phyloP scores from a whole-genome alignment of 2,888 invertebrate species.

The Netelia virgata region DNA sequence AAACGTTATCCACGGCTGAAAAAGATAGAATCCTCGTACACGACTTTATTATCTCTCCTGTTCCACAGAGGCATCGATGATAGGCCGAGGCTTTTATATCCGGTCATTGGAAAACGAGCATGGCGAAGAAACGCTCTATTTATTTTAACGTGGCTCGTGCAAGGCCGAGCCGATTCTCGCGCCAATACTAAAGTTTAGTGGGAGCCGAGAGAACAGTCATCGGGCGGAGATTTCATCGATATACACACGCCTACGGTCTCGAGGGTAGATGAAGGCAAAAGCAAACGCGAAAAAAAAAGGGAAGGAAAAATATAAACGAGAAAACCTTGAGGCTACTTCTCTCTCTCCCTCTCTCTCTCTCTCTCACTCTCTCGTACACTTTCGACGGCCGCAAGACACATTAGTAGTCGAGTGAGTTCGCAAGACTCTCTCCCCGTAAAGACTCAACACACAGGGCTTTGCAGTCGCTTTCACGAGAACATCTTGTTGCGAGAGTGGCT shows the following conservation, averaged over 20 bases:
- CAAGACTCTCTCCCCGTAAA: constrained; percentile 26
- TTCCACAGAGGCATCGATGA: constrained; percentile 42
- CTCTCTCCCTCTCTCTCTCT: not conserved
- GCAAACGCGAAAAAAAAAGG: constrained; percentile 31
- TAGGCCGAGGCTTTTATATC: not conserved
- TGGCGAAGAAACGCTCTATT: constrained; percentile 32
- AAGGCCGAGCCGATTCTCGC: constrained; percentile 14
- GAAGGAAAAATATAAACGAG: constrained; percentile 33
- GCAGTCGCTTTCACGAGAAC: constrained; percentile 39
- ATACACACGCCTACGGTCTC: constrained; percentile 35
- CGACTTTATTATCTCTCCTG: constrained; percentile 21
- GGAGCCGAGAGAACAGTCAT: constrained; percentile 35
- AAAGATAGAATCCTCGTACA: not conserved
- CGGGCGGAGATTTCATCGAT: constrained; percentile 55
- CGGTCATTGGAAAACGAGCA: not conserved
- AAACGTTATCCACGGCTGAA: not conserved
- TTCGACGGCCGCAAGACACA: constrained; percentile 13
- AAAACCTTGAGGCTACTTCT: constrained; percentile 57
- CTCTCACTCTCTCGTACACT: not conserved
- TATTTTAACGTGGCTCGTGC: constrained; percentile 26
- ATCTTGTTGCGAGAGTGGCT: constrained; percentile 30
- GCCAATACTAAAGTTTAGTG: constrained; percentile 32
- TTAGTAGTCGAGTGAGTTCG: constrained; percentile 59
- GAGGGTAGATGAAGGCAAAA: constrained; percentile 31
- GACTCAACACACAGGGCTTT: not conserved